Conservation (phyloP, 2,113 vertebrate genomes). For the Phaetusa simplex region DNA sequence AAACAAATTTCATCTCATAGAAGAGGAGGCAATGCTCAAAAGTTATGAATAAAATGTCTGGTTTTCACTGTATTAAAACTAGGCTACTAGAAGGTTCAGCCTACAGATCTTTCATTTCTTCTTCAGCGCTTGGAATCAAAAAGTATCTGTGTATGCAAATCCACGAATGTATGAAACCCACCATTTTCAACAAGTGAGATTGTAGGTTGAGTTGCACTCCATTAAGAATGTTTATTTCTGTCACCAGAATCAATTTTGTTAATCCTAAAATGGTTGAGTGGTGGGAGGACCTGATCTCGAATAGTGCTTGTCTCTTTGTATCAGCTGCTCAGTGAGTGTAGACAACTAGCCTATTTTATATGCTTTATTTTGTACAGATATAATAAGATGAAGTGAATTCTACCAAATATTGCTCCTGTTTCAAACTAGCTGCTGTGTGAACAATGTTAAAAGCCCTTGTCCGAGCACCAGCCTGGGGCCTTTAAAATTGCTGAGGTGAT, state of each 20-base stretch:
- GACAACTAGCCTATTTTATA: neutral
- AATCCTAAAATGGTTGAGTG: neutral
- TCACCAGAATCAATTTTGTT: neutral
- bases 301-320: neutral
- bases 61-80: neutral
- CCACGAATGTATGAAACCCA: neutral
- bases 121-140: neutral
- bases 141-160: neutral
- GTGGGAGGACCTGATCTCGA: neutral
- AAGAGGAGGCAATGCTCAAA: neutral
- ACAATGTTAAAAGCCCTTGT: neutral
- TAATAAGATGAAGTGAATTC: neutral
- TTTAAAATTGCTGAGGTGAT: neutral
- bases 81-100: neutral
- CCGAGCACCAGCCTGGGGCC: neutral
- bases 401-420: neutral
- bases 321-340: neutral
- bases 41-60: neutral
- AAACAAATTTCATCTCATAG: neutral
- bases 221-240: neutral
- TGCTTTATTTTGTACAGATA: neutral
- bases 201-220: neutral
- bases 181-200: neutral
- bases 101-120: neutral
- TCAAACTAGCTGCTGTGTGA: neutral